A percentile compares a stretch with the other conserved stretches of the same genome.
Conservation (phyloP, 2,113 vertebrate genomes). For the Phaethon lepturus region DNA sequence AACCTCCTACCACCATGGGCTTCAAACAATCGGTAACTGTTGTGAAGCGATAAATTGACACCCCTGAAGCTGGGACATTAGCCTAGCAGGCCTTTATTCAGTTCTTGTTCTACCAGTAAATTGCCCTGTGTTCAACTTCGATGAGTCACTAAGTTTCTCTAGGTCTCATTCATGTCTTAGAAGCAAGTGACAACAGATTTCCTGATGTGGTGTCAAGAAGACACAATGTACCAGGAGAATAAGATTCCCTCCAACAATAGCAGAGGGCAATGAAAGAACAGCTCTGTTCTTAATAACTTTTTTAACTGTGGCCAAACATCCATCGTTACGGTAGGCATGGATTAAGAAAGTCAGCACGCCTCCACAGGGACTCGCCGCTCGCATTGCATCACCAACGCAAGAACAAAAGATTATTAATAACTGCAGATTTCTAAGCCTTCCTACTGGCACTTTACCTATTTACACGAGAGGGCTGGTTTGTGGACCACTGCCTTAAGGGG, state of each 20-base stretch:
- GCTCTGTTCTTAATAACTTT: background rate
- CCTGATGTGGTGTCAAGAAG: background rate
- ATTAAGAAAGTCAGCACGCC: background rate
- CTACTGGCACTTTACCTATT: background rate
- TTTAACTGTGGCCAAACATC: background rate
- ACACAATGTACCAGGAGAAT: background rate
- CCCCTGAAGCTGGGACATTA: background rate
- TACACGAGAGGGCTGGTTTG: background rate
- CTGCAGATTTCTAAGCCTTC: background rate
- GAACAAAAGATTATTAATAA: background rate
- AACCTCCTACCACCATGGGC: background rate
- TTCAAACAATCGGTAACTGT: background rate
- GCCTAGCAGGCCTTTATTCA: background rate
- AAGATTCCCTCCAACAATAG: background rate
- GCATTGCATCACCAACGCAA: accelerated
- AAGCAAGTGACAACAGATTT: background rate
- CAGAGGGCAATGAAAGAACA: background rate
- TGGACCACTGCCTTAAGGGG: background rate
- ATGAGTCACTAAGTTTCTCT: background rate
- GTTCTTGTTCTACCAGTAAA: background rate
- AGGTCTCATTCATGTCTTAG: background rate
- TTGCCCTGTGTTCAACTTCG: background rate
- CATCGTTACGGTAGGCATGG: accelerated
- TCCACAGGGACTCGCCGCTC: accelerated
- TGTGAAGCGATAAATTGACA: background rate